phyloP scores from a whole-genome alignment of 2,113 vertebrate genomes.

The Menidia beryllina region DNA sequence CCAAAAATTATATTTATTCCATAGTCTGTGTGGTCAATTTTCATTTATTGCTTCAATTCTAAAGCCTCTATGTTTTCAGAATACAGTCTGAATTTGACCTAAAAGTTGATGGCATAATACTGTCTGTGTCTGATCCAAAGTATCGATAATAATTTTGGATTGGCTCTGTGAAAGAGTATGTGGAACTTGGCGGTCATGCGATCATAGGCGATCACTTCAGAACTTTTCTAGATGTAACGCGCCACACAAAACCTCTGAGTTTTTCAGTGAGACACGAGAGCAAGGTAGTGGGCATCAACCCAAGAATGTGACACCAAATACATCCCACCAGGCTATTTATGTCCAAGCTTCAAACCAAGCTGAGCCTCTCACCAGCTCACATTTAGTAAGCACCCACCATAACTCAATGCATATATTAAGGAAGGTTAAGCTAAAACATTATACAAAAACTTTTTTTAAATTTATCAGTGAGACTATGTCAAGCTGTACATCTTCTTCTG shows the following conservation, averaged over 20 bases:
- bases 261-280: neutral
- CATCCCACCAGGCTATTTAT: neutral
- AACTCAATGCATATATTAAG: neutral
- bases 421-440: neutral
- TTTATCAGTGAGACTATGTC: no score
- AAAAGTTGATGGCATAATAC: neutral
- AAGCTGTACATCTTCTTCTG: no score
- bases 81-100: neutral
- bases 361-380: neutral
- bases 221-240: neutral
- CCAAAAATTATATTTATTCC: no score
- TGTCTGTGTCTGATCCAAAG: neutral
- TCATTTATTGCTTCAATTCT: no score
- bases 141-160: neutral
- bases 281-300: neutral
- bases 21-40: no score
- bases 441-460: no score
- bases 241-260: neutral
- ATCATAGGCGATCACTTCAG: neutral
- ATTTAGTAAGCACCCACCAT: neutral
- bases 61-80: neutral
- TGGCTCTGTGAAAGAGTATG: neutral
- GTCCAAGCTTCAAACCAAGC: neutral
- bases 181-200: neutral
- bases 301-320: neutral